phyloP scores from a whole-genome alignment of 2,797 vertebrate genomes.

The Pterois miles region DNA sequence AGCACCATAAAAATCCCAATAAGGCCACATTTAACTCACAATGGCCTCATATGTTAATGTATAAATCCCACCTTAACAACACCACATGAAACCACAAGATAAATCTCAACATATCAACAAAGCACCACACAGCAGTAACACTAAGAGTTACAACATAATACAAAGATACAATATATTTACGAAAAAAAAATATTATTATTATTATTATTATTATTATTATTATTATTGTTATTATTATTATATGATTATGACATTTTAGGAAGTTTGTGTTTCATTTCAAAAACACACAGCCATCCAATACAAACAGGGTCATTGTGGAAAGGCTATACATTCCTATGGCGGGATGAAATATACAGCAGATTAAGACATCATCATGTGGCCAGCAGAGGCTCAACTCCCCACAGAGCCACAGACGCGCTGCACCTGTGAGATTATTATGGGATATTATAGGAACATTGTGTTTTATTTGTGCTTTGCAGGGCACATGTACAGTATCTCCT shows the following conservation, averaged over 20 bases:
- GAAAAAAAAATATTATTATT: background rate
- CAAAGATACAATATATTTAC: background rate
- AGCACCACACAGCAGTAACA: background rate
- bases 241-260: background rate
- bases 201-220: background rate
- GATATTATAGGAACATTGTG: background rate
- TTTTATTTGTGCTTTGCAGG: background rate
- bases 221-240: background rate
- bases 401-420: background rate
- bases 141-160: background rate
- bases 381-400: background rate
- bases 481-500: background rate
- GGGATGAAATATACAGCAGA: background rate
- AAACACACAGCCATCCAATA: background rate
- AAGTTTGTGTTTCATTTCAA: background rate
- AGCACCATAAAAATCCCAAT: background rate
- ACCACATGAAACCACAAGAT: background rate
- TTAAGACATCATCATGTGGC: background rate
- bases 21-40: background rate
- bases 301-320: too few relatives aligned
- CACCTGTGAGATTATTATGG: background rate
- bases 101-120: background rate
- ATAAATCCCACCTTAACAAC: background rate
- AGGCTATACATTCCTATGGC: background rate
- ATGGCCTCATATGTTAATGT: background rate